phyloP scores from a whole-genome alignment of 2,888 invertebrate genomes.

The Drosophila anomalipes region DNA sequence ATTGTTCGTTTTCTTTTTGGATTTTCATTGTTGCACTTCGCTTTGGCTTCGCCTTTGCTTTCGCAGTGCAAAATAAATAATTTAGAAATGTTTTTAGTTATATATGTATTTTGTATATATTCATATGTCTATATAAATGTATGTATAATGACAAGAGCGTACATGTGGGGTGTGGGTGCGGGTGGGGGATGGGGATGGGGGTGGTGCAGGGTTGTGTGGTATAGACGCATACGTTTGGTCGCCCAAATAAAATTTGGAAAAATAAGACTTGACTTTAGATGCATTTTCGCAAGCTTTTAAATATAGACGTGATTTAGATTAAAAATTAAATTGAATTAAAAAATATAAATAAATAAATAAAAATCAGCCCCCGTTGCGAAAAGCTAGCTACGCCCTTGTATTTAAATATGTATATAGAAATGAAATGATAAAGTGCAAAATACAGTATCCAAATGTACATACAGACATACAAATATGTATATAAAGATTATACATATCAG shows the following conservation, averaged over 20 bases:
- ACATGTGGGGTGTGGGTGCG: not conserved
- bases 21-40: conserved; percentile 60
- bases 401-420: not conserved
- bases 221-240: not conserved
- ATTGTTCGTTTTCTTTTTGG: conserved; percentile 31
- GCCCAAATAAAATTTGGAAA: not conserved
- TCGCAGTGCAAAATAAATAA: conserved; percentile 44
- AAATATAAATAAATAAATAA: not conserved
- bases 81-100: conserved; percentile 31
- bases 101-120: not conserved
- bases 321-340: not conserved
- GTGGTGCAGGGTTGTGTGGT: not conserved
- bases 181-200: not conserved
- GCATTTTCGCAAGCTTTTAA: not conserved
- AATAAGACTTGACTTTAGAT: not conserved
- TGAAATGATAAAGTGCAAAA: conserved; percentile 2
- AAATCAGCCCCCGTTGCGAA: not conserved
- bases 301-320: not conserved
- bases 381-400: not conserved
- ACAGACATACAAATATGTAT: not conserved
- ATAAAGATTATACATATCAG: conserved; percentile 11
- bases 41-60: conserved; percentile 35
- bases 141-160: not conserved
- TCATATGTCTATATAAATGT: not conserved
- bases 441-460: conserved; percentile 3